Conservation (phyloP, 92 coral and sea anemone genomes). For the Nematostella vectensis region DNA sequence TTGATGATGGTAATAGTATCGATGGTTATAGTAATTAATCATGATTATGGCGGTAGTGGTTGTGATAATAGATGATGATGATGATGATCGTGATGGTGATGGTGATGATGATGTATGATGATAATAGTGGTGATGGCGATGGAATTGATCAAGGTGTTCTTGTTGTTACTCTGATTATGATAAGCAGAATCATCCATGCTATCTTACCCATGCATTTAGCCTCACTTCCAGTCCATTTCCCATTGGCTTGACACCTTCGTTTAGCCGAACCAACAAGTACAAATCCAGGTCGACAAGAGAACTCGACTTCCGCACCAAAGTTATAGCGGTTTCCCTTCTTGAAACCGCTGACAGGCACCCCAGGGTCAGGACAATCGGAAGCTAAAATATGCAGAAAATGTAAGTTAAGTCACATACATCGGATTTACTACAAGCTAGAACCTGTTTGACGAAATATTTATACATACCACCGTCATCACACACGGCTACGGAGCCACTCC, state of each 20-base stretch:
- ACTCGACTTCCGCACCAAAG: constrained; percentile 47
- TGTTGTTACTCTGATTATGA: constrained; percentile 1
- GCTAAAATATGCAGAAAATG: too few species aligned
- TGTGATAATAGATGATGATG: too few species aligned
- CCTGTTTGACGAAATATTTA: too few species aligned
- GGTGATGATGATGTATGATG: constrained; percentile 1
- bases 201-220: constrained; percentile 64
- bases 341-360: constrained; percentile 63
- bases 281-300: constrained; percentile 56
- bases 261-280: constrained; percentile 63
- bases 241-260: constrained; percentile 45
- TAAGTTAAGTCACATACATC: too few species aligned
- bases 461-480: constrained; percentile 84
- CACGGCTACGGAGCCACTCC: constrained; percentile 65
- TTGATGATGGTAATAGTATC: background rate
- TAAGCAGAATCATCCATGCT: background rate
- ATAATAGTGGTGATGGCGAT: constrained; percentile 1
- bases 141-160: background rate
- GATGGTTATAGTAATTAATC: background rate
- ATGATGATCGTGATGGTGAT: too few species aligned
- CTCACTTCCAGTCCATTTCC: constrained; percentile 80
- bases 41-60: background rate
- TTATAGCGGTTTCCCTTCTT: constrained; percentile 54
- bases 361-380: constrained; percentile 65
- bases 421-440: too few species aligned